These are phyloP conservation scores for Oscheius sp. DNA, from an alignment of 2,888 invertebrate species.

Conservation along the genomic window DNA sequence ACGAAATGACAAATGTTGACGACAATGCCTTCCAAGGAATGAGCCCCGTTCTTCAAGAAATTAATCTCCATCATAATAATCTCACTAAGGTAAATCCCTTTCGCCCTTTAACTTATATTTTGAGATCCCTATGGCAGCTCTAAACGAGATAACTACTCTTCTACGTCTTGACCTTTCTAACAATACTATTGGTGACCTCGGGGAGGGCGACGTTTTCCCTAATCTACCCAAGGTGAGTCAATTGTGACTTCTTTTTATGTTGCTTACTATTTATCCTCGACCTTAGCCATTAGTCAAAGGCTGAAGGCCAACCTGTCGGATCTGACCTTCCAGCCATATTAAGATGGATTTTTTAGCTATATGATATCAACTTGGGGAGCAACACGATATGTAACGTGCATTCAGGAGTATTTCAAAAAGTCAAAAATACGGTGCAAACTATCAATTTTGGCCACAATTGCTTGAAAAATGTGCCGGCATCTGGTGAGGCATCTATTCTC, in stretches of 20 bases:
- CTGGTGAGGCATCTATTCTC: slow-evolving; percentile 42
- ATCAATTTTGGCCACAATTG: slow-evolving; percentile 69
- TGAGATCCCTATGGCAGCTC: slow-evolving; percentile 54
- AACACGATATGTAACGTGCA: slow-evolving; percentile 67
- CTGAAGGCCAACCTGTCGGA: slow-evolving; percentile 18
- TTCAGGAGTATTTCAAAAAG: slow-evolving; percentile 63
- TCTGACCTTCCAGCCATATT: slow-evolving; percentile 20
- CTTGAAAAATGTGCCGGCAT: slow-evolving; percentile 62
- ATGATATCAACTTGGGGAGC: slow-evolving; percentile 66
- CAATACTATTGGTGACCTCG: slow-evolving; percentile 65
- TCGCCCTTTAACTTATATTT: slow-evolving; percentile 1
- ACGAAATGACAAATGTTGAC: slow-evolving; percentile 56
- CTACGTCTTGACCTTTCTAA: slow-evolving; percentile 66
- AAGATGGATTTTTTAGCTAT: slow-evolving; percentile 55
- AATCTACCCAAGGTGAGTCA: slow-evolving; percentile 61
- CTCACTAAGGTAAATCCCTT: slow-evolving; percentile 38
- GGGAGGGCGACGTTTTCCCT: slow-evolving; percentile 56
- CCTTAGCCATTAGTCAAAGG: slow-evolving; percentile 25
- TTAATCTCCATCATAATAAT: slow-evolving; percentile 58
- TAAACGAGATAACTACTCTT: slow-evolving; percentile 56
- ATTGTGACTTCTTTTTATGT: neutral
- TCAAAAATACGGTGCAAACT: slow-evolving; percentile 66
- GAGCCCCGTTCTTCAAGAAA: slow-evolving; percentile 62
- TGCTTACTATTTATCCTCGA: neutral
- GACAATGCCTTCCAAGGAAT: slow-evolving; percentile 65